A percentile compares a stretch with the other conserved stretches of the same genome.
These are phyloP conservation scores for Melanotaenia trifasciata DNA, from an alignment of 2,797 vertebrate species.

Conservation along the genomic window DNA sequence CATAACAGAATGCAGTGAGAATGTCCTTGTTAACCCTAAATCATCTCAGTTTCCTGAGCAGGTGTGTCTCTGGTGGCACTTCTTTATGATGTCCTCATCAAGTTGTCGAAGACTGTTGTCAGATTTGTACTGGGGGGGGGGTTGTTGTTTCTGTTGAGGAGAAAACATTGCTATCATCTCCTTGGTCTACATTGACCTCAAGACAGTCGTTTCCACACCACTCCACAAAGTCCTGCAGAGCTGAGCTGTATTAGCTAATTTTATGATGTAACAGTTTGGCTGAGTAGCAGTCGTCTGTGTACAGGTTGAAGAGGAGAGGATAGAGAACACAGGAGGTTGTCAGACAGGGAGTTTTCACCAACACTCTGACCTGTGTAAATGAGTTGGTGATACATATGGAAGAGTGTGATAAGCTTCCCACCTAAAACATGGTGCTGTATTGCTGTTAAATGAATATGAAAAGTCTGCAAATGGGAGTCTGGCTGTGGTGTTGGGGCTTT, in stretches of 20 bases:
- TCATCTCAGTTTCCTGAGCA: too few species aligned
- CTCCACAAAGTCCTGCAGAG: not conserved
- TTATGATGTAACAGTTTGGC: not conserved
- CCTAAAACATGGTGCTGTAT: not conserved
- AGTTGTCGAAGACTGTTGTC: too few species aligned
- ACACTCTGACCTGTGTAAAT: not conserved
- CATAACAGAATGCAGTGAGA: too few species aligned
- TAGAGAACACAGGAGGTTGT: not conserved
- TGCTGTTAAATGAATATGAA: not conserved
- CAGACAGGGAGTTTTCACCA: not conserved
- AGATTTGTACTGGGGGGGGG: too few species aligned
- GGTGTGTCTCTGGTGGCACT: too few species aligned
- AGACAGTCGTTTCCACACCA: not conserved
- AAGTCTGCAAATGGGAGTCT: constrained; percentile 2
- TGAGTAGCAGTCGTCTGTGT: not conserved
- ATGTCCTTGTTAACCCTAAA: too few species aligned
- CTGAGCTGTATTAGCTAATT: too few species aligned
- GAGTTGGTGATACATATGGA: not conserved
- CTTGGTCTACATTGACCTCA: not conserved
- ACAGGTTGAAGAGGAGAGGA: not conserved
- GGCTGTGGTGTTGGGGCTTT: not conserved
- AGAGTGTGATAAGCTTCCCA: not conserved
- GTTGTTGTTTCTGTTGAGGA: not conserved
- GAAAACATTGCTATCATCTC: not conserved
- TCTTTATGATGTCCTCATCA: too few species aligned